Evolutionary conservation across 2,113 vertebrate genomes (phyloP), one percentile per base, ranked within the genome.

Genomic region (Balaenoptera acutorostrata): DNA sequence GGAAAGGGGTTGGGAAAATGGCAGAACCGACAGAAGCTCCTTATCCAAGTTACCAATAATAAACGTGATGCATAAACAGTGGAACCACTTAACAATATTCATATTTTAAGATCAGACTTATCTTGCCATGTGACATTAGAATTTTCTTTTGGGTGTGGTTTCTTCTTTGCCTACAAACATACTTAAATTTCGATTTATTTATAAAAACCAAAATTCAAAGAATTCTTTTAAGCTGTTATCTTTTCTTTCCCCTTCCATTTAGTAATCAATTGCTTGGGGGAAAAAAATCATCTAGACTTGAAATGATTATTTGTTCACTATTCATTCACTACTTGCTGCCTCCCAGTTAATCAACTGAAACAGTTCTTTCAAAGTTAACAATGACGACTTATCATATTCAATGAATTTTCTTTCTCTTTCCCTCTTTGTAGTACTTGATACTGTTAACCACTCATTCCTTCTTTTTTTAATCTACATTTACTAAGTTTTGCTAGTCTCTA

Each of bases 291-390:
- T 63, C 39, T n/a, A 46, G 10, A n/a, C n/a, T 95, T 72, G 46
- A 98, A 96, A 83, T 63, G 72, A 89, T 64, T 85, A 75, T 69
- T 89, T 93, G 52, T 77, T 96, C 55, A 27, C 61, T 3, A 8
- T 68, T 59, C 52, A 82, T 66, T 94, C 81, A 88, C 64, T 59
- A 20, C 52, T 86, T 82, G 6, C 66, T 91, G 27, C 64, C 69
- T 91, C 20, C 44, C 12, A 71, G 68, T 72, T 74, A 90, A 80
- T 72, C 61, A 63, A n/a, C 17, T 61, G 71, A 72, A 95, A 63
- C 41, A 57, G 72, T 81, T 95, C 66, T 97, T 95, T 96, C 52
- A 77, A 71, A 86, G 44, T 78, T 63, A 88, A 88, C 83, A 92
- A 49, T n/a, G 46, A 68, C 39, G 55, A 52, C n/a, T 91, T 75